These are phyloP conservation scores for Periphyllus acericola DNA, from an alignment of 2,888 invertebrate genomes.

Conservation along the genomic window DNA sequence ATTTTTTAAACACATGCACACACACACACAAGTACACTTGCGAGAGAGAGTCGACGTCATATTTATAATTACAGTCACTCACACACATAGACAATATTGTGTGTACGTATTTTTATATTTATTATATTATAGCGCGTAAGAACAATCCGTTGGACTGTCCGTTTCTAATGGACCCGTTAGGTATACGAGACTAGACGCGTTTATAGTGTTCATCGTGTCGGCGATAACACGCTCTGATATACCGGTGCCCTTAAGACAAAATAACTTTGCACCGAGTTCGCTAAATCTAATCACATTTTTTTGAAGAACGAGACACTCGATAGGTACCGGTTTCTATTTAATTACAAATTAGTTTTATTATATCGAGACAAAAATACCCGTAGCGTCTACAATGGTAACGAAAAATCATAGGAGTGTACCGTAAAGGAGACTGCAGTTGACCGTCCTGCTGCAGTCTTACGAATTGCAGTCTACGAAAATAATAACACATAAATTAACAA, in stretches of 20 bases:
- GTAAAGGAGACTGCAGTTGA: not conserved
- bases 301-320: not conserved
- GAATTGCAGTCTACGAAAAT: not conserved
- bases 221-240: conserved; percentile 43
- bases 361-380: too few relatives aligned
- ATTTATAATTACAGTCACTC: not conserved
- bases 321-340: not conserved
- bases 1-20: too few relatives aligned
- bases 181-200: not conserved
- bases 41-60: not conserved
- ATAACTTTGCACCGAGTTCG: conserved; percentile 48
- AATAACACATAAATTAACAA: not conserved
- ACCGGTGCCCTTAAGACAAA: conserved; percentile 54
- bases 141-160: conserved; percentile 30
- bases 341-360: not conserved
- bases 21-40: not conserved
- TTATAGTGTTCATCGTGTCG: conserved; percentile 3
- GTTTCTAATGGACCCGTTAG: conserved; percentile 52
- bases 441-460: too few relatives aligned
- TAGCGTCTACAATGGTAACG: not conserved
- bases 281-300: conserved; percentile 43
- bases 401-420: conserved; percentile 26
- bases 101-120: not conserved
- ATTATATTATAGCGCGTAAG: not conserved
- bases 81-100: too few relatives aligned